A percentile compares a stretch with the other conserved stretches of the same genome.
Evolutionary conservation across 2,797 vertebrate species (phyloP).

Genomic region (Lithobates sylvaticus): DNA sequence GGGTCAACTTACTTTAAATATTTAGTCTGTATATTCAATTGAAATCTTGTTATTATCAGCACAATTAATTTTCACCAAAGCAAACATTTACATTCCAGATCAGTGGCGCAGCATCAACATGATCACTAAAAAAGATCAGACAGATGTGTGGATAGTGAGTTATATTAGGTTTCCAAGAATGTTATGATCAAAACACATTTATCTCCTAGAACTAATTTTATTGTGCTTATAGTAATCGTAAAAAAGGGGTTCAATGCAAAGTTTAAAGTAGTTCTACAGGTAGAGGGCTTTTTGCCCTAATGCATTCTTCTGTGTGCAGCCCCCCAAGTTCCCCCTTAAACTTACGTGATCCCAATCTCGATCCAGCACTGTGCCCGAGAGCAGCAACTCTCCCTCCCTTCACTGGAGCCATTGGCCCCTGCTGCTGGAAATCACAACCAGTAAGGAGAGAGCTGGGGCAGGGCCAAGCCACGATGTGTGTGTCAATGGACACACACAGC

Average conservation of each 20-base stretch:
- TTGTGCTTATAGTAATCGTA: background rate
- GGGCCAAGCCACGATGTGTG: no score
- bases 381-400: no score
- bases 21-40: constrained; percentile 34
- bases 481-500: no score
- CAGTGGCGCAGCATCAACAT: background rate
- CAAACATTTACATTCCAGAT: constrained; percentile 42
- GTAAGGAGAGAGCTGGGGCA: no score
- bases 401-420: no score
- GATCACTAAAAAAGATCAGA: constrained; percentile 16
- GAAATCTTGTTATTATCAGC: constrained; percentile 14
- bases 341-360: no score
- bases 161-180: background rate
- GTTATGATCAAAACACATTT: background rate
- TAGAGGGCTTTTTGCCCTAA: no score
- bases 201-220: background rate
- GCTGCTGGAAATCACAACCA: no score
- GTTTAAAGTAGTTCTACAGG: background rate
- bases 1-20: constrained; percentile 10
- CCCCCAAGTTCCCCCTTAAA: no score
- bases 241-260: background rate
- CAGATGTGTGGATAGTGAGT: constrained; percentile 24
- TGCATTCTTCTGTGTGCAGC: no score
- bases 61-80: constrained; percentile 18
- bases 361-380: no score